A percentile compares a stretch with the other conserved stretches of the same genome.
Evolutionary conservation across 2,888 invertebrate species (phyloP).

Genomic region (Microplitis deprimator): DNA sequence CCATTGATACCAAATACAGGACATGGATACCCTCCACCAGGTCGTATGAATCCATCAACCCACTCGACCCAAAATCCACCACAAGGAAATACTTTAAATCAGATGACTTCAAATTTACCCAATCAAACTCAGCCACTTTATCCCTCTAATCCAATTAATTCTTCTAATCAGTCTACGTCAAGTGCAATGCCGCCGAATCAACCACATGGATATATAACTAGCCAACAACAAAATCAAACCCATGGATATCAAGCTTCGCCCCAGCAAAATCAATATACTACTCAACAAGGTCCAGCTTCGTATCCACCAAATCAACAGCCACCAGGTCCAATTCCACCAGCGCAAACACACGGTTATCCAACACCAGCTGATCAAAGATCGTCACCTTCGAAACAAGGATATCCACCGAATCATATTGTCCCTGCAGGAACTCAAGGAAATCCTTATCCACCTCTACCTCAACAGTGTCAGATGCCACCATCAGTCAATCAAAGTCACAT

Average conservation of each 20-base stretch:
- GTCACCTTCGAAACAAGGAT: constrained; percentile 55
- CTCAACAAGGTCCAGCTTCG: constrained; percentile 37
- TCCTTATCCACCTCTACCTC: constrained; percentile 37
- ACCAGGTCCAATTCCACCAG: constrained; percentile 48
- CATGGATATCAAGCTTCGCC: constrained; percentile 55
- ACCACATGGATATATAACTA: constrained; percentile 45
- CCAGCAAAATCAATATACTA: constrained; percentile 51
- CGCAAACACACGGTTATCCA: constrained; percentile 54
- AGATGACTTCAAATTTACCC: constrained; percentile 44
- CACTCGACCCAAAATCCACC: constrained; percentile 47
- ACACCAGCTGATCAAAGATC: constrained; percentile 53
- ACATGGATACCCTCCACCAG: constrained; percentile 39
- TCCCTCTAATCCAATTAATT: constrained; percentile 35
- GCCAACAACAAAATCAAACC: constrained; percentile 55
- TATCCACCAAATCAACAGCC: constrained; percentile 53
- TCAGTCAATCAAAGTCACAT: constrained; percentile 37
- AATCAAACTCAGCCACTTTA: constrained; percentile 30
- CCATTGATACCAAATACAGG: constrained; percentile 43
- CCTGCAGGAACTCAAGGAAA: constrained; percentile 48
- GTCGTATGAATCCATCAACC: constrained; percentile 46
- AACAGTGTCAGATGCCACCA: constrained; percentile 43
- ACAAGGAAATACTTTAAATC: constrained; percentile 44
- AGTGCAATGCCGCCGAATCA: constrained; percentile 44
- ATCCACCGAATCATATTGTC: constrained; percentile 52
- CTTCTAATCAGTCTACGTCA: constrained; percentile 45